These are phyloP conservation scores for Nothocercus nigrocapillus DNA, from an alignment of 2,113 vertebrate genomes.

Conservation along the genomic window DNA sequence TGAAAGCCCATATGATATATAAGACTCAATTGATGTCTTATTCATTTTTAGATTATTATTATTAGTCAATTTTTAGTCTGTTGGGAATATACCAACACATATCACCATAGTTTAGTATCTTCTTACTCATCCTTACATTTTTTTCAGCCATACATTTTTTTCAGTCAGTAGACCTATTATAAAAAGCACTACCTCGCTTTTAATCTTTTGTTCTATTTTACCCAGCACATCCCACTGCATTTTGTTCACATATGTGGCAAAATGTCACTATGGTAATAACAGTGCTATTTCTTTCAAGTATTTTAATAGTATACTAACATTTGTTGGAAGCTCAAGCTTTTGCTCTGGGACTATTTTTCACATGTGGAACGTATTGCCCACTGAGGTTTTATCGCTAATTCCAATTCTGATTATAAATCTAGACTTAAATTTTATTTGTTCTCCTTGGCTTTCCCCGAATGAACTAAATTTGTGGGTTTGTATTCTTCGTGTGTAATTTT, in stretches of 20 bases:
- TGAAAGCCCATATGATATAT: not conserved
- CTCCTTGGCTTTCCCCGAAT: slow-evolving; percentile 27
- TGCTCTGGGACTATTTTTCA: not conserved
- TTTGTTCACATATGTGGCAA: slow-evolving; percentile 51
- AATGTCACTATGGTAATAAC: slow-evolving; percentile 56
- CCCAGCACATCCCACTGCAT: slow-evolving; percentile 27
- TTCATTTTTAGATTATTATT: not conserved
- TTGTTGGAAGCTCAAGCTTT: slow-evolving; percentile 9
- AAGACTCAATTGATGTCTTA: not conserved
- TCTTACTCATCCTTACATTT: not conserved
- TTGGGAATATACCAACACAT: not conserved
- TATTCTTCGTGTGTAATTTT: slow-evolving; percentile 55
- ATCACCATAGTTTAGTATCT: not conserved
- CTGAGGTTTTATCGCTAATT: slow-evolving; percentile 23
- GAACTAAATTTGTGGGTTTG: slow-evolving; percentile 49
- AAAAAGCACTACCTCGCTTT: not conserved
- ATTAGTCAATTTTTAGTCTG: not conserved
- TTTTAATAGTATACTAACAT: slow-evolving; percentile 28
- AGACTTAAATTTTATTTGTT: slow-evolving; percentile 46
- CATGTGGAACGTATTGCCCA: slow-evolving; percentile 17
- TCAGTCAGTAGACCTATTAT: not conserved
- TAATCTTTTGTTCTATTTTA: slow-evolving; percentile 54
- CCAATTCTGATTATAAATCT: slow-evolving; percentile 39
- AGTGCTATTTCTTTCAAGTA: slow-evolving; percentile 38
- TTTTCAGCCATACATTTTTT: not conserved